Base-by-base conservation (phyloP, 2,797 vertebrate genomes). In the Rhincodon typus region DNA sequence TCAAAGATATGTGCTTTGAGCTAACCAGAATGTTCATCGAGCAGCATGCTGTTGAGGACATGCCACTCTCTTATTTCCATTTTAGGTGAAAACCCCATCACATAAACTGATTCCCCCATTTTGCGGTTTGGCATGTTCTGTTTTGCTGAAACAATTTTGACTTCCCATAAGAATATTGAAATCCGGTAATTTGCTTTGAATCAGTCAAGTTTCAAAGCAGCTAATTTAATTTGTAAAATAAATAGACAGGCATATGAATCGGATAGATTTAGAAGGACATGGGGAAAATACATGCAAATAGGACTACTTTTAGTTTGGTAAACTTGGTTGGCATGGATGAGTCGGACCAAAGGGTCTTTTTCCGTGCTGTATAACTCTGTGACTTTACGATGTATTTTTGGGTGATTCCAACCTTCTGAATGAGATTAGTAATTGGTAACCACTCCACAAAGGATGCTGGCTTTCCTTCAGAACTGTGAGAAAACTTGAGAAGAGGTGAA, bases 1-100 rank as follows among this genome's bases (percentile, higher is more conserved):
- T 94, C 94, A 94, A 94, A 94, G 94, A 4, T 42, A 46, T 46
- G 42, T 74, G 69, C 94, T 46, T 69, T n/a, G 30, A 77, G 27
- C 53, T 77, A 53, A 95, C 42, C 94, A 77, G 50, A 95, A 95
- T 34, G 50, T 46, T 12, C 72, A 23, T 15, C 46, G 67, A 94
- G n/a, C 93, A 25, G 23, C n/a, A 46, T 72, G 93, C 93, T 23
- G 50, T 94, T 27, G 69, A 94, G 94, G 53, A 0, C 8, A 95
- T 34, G 50, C 67, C 34, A 19, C 74, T 77, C 15, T 23, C 46
- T 53, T 95, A 74, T 95, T 95, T 77, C 94, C 69, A 69, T 72
- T 74, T 42, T 93, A 66, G 67, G 53, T 10, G 34, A 46, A 69
- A 27, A 53, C 46, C 69, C 50, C 74, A 74, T 46, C 27, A 94